Base-by-base conservation (phyloP, 2,797 vertebrate species). In the Anguilla anguilla region DNA sequence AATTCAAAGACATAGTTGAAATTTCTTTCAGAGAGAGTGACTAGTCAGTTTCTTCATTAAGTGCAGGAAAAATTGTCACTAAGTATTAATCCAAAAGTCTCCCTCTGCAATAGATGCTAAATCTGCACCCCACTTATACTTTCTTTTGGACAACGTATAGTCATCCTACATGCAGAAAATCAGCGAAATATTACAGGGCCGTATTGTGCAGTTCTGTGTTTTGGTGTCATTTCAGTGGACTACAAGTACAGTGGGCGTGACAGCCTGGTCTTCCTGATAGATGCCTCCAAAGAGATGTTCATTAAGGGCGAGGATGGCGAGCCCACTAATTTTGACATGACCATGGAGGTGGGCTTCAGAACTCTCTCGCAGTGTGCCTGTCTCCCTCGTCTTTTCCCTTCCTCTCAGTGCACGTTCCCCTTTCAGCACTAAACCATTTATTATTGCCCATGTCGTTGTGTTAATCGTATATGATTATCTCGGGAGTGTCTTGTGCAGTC, bases 241-340 rank as follows among this genome's bases (percentile, higher is more conserved):
- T 95, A 96, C 91, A 97, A 93, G 89, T 90, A 92, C 92, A 94
- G 95, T 2, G 98, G 99, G 10, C 96, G 98, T 91, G 98, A 99
- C 94, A 98, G 98, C 90, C 93, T 99, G 90, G 97, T 99, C 86
- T 99, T 99, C 90, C 91, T 99, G 89, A 97, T 99, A 39, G 98
- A 99, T 91, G 97, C 96, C 1, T 99, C 98, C 31, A 96, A 93
- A 90, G 95, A 97, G 91, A 99, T 99, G 99, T 99, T 99, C 92
- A 92, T 97, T 55, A 94, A 95, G 85, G 94, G 94, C 10, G 95
- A 92, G 90, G 93, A 97, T 0, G 94, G 93, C 53, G 91, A 95
- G 86, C 94, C 92, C 0, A 96, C 96, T 6, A 97, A 98, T 90
- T 99, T 99, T 93, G 97, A 99, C 91, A 97, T 98, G 95, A 98